A percentile compares a stretch with the other conserved stretches of the same genome.
Conservation (phyloP, 2,113 vertebrate genomes). For the Amia ocellicauda region DNA sequence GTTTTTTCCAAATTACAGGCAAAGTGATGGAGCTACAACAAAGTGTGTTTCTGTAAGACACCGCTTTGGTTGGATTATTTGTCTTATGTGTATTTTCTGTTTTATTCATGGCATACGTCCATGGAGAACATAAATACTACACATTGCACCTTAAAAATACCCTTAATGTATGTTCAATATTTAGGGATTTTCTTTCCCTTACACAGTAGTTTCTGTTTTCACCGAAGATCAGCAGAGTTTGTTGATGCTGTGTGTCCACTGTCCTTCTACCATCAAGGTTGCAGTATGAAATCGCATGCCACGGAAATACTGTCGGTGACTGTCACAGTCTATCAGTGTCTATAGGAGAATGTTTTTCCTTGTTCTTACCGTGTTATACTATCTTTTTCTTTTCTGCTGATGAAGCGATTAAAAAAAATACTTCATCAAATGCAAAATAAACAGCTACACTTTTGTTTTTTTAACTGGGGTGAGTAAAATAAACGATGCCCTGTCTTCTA, state of each 20-base stretch:
- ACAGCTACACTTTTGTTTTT: neutral
- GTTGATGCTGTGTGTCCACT: too few species aligned
- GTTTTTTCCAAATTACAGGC: constrained; percentile 11
- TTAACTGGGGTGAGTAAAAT: neutral
- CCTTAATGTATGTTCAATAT: too few species aligned
- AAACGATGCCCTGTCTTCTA: neutral
- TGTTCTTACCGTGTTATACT: too few species aligned
- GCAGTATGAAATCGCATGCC: too few species aligned
- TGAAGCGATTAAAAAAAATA: neutral
- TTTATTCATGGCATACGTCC: neutral
- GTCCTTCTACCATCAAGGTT: too few species aligned
- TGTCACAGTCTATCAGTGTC: too few species aligned
- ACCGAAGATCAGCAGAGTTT: too few species aligned
- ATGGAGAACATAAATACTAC: neutral
- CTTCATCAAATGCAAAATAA: neutral
- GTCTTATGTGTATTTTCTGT: neutral
- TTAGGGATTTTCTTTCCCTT: too few species aligned
- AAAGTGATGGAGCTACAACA: neutral
- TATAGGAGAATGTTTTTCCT: too few species aligned
- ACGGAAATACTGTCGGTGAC: too few species aligned
- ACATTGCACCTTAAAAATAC: neutral
- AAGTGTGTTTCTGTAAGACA: neutral
- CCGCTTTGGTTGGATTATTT: constrained; percentile 1
- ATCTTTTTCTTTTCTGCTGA: neutral
- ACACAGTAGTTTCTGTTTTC: too few species aligned